Conservation (phyloP, 2,113 vertebrate species). For the Chunga burmeisteri region DNA sequence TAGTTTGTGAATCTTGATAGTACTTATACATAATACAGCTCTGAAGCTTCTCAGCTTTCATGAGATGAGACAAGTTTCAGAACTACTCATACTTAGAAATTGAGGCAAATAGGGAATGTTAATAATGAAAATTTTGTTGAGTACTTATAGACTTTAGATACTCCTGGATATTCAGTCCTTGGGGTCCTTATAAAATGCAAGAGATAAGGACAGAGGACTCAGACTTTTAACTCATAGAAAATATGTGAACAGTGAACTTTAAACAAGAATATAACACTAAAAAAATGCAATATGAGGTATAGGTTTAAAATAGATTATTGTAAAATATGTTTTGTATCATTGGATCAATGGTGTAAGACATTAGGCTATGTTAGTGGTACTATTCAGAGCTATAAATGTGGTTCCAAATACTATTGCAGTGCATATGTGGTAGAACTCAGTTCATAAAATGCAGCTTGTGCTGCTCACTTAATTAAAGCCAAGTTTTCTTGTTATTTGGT, state of each 20-base stretch:
- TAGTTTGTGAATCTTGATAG: constrained; percentile 21
- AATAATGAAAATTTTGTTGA: background rate
- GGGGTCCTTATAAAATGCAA: background rate
- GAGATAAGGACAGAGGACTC: background rate
- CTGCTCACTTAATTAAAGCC: background rate
- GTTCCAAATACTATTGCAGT: background rate
- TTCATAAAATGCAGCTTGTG: background rate
- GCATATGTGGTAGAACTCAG: background rate
- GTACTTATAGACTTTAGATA: background rate
- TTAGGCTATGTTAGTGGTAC: too few species aligned
- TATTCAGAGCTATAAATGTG: background rate
- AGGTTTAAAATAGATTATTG: background rate
- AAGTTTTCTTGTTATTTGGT: background rate
- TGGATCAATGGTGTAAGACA: background rate
- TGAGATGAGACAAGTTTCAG: constrained; percentile 8
- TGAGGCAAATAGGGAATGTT: background rate
- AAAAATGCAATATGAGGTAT: background rate
- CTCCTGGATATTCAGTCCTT: background rate
- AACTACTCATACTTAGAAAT: background rate
- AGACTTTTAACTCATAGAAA: background rate
- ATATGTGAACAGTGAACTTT: background rate
- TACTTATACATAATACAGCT: background rate
- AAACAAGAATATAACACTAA: background rate
- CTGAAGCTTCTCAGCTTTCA: constrained; percentile 21
- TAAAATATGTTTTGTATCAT: background rate